A percentile compares a stretch with the other conserved stretches of the same genome.
phyloP scores from a whole-genome alignment of 2,888 invertebrate genomes.

The Drosophila rellima region DNA sequence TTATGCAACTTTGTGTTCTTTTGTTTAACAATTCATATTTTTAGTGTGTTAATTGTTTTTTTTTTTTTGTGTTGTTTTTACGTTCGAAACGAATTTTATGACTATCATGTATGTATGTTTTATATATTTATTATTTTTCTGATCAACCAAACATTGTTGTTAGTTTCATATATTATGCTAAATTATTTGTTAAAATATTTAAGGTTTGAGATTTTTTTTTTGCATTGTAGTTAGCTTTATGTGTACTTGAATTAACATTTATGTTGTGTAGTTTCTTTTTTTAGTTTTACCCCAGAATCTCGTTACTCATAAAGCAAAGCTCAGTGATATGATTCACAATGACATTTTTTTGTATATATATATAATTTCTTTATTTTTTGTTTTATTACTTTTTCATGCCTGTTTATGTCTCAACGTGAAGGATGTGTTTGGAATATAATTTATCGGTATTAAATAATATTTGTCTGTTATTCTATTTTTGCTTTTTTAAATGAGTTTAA shows the following conservation, averaged over 20 bases:
- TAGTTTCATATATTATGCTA: constrained; percentile 8
- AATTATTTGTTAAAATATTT: constrained; percentile 17
- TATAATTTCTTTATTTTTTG: constrained; percentile 15
- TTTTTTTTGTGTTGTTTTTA: constrained; percentile 11
- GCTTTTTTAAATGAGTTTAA: constrained; percentile 28
- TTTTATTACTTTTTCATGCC: constrained; percentile 16
- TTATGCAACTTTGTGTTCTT: constrained; percentile 49
- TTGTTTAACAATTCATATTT: constrained; percentile 15
- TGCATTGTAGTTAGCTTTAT: constrained; percentile 33
- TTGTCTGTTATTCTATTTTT: neutral
- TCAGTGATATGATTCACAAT: constrained; percentile 80
- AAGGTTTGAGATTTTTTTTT: constrained; percentile 28
- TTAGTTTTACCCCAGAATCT: constrained; percentile 62
- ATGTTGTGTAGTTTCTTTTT: constrained; percentile 30
- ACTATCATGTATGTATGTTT: constrained; percentile 7
- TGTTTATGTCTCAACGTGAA: neutral
- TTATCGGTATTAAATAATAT: neutral
- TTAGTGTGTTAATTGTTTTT: constrained; percentile 16
- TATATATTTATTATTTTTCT: constrained; percentile 8
- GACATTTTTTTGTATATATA: constrained; percentile 21
- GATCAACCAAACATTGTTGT: constrained; percentile 36
- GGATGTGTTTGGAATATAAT: neutral
- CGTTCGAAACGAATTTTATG: constrained; percentile 11
- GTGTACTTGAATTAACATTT: constrained; percentile 44
- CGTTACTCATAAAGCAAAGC: constrained; percentile 77